Percentiles rank a stretch among this genome's conserved stretches.
Evolutionary conservation across 2,797 vertebrate species (phyloP).

Genomic region (Propithecus perrieri): DNA sequence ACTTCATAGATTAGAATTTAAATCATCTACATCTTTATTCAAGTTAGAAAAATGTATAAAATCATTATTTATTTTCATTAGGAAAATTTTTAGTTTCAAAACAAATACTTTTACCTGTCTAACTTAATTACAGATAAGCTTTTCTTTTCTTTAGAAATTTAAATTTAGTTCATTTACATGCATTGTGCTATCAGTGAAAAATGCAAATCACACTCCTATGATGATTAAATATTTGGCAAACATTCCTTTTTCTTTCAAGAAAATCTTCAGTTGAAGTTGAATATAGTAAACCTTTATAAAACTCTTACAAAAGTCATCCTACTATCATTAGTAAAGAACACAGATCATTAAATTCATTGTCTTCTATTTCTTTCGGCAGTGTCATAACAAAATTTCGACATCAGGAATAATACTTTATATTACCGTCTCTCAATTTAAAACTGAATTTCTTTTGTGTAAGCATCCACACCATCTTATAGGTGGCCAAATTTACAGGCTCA

Average conservation of each 20-base stretch:
- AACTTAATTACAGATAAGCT: background rate
- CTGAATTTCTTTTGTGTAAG: background rate
- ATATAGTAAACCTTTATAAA: background rate
- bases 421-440: background rate
- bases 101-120: background rate
- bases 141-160: background rate
- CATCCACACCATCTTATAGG: background rate
- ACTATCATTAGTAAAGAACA: background rate
- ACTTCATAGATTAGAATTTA: background rate
- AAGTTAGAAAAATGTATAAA: background rate
- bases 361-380: background rate
- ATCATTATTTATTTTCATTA: background rate
- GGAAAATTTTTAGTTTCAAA: background rate
- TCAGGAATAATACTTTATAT: background rate
- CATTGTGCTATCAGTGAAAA: background rate
- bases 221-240: background rate
- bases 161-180: background rate
- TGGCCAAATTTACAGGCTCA: background rate
- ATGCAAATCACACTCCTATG: background rate
- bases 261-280: background rate
- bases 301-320: background rate
- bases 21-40: background rate
- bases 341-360: background rate
- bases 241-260: background rate
- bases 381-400: background rate